These are phyloP conservation scores for Acipenser ruthenus DNA, from an alignment of 2,797 vertebrate species.

Conservation along the genomic window DNA sequence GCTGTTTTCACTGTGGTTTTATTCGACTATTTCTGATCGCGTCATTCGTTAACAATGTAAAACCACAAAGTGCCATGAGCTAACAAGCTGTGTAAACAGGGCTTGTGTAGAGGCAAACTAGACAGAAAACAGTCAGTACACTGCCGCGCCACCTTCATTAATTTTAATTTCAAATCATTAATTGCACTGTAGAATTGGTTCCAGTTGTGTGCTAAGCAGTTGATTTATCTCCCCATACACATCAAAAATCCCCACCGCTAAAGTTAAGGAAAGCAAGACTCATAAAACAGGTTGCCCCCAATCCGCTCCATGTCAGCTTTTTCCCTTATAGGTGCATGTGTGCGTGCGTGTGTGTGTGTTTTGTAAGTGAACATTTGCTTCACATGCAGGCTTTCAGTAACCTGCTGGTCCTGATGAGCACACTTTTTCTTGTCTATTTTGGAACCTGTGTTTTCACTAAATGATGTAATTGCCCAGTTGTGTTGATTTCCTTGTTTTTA, in stretches of 20 bases:
- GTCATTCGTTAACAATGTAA: not conserved
- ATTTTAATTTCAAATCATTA: slow-evolving; percentile 64
- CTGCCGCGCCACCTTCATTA: not conserved
- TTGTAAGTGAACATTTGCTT: not conserved
- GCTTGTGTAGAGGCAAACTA: not conserved
- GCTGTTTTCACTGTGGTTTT: not conserved
- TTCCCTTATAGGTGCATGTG: not conserved
- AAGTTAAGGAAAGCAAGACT: not conserved
- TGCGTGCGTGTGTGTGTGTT: not conserved
- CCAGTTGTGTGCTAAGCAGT: slow-evolving; percentile 51
- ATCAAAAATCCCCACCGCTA: not conserved
- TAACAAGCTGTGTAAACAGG: not conserved
- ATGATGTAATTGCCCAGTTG: too few species aligned
- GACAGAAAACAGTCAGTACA: not conserved
- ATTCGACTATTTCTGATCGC: not conserved
- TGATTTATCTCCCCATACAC: slow-evolving; percentile 54
- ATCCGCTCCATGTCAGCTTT: not conserved
- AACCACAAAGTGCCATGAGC: not conserved
- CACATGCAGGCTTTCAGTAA: not conserved
- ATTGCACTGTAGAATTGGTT: slow-evolving; percentile 77
- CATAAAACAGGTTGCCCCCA: not conserved
- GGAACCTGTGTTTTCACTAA: not conserved
- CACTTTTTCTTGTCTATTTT: not conserved
- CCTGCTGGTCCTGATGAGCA: not conserved
- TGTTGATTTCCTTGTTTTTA: not conserved